Conservation (phyloP, 2,113 vertebrate species). For the Apodemus sylvaticus region DNA sequence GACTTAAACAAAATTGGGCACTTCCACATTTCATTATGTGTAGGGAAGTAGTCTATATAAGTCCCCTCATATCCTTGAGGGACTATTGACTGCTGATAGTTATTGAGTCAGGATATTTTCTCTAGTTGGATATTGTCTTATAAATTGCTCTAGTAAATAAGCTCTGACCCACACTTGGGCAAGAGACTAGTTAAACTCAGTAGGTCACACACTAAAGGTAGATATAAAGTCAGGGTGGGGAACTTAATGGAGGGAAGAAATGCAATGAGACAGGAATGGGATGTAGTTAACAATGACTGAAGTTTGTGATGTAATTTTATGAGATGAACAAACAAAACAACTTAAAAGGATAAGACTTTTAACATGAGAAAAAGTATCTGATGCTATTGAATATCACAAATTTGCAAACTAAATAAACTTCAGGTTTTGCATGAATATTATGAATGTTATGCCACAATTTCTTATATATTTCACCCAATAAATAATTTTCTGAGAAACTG, state of each 20-base stretch:
- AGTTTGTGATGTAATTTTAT: neutral
- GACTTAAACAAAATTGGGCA: neutral
- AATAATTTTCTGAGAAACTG: neutral
- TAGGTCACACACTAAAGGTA: neutral
- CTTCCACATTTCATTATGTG: neutral
- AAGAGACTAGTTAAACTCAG: neutral
- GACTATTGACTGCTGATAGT: too few relatives aligned
- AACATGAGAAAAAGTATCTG: neutral
- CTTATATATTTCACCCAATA: neutral
- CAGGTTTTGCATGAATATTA: neutral
- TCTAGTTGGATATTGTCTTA: neutral
- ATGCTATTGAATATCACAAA: neutral
- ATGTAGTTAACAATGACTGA: neutral
- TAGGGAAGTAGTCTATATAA: neutral
- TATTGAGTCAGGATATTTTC: neutral
- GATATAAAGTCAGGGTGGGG: neutral
- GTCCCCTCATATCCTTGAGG: neutral
- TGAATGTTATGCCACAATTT: neutral
- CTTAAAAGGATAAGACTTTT: slow-evolving; percentile 22
- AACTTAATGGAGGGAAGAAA: neutral
- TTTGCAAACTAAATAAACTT: slow-evolving; percentile 17
- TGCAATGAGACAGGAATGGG: neutral
- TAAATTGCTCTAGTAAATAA: neutral
- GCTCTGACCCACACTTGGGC: neutral
- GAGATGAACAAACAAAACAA: neutral